phyloP scores from a whole-genome alignment of 2,797 vertebrate genomes.

The Propithecus perrieri region DNA sequence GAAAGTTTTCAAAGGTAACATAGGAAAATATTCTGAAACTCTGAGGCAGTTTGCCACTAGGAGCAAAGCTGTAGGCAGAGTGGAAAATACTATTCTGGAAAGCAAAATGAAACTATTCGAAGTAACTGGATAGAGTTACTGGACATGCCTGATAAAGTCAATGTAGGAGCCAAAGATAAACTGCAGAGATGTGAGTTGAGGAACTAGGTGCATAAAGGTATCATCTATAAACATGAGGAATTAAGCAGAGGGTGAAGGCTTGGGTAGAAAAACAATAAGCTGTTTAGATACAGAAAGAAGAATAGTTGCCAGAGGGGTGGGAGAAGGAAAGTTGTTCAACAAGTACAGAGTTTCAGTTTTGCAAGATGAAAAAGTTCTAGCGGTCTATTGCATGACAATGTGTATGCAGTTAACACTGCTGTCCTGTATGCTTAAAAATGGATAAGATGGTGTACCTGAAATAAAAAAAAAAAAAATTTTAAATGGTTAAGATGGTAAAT shows the following conservation, averaged over 20 bases:
- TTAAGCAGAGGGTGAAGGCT: not conserved
- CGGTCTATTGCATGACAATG: not conserved
- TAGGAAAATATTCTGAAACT: not conserved
- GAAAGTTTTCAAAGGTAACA: slow-evolving; percentile 28
- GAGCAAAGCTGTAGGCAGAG: not conserved
- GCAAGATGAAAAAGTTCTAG: not conserved
- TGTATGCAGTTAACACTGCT: not conserved
- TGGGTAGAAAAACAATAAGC: not conserved
- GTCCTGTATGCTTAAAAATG: not conserved
- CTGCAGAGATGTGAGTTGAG: not conserved
- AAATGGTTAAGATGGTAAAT: not conserved
- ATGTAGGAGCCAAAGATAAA: not conserved
- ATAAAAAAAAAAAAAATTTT: too few relatives aligned
- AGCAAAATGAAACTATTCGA: not conserved
- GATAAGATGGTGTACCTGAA: not conserved
- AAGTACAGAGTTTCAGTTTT: not conserved
- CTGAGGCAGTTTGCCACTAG: not conserved
- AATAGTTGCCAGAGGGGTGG: not conserved
- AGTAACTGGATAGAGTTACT: not conserved
- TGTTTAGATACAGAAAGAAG: not conserved
- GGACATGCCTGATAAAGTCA: not conserved
- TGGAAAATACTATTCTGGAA: not conserved
- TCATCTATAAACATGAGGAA: not conserved
- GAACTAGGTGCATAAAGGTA: not conserved
- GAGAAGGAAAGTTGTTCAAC: not conserved